phyloP scores from a whole-genome alignment of 1,140 invertebrate species.

The Drosophila aff. region DNA sequence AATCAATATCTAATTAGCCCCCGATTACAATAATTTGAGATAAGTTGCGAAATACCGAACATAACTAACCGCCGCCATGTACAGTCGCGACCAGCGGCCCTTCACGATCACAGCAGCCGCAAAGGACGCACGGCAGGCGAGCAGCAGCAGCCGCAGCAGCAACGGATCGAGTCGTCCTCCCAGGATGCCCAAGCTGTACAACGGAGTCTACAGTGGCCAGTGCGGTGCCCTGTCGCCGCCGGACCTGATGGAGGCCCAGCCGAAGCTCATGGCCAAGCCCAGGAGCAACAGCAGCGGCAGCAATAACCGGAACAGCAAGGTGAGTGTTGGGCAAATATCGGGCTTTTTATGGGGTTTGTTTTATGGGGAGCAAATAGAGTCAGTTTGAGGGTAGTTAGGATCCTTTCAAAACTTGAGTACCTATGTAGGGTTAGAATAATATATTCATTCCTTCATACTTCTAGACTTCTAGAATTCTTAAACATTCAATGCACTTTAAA shows the following conservation, averaged over 20 bases:
- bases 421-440: neutral
- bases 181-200: slow-evolving; percentile 77
- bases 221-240: slow-evolving; percentile 53
- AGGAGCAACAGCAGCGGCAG: slow-evolving; percentile 58
- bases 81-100: slow-evolving; percentile 65
- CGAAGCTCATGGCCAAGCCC: slow-evolving; percentile 57
- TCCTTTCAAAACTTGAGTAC: neutral
- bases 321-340: slow-evolving; percentile 22
- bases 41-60: slow-evolving; percentile 40
- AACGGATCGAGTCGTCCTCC: neutral
- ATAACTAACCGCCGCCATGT: slow-evolving; percentile 13
- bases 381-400: neutral
- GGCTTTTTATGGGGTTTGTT: neutral
- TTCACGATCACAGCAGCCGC: slow-evolving; percentile 68
- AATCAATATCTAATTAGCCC: slow-evolving; percentile 79
- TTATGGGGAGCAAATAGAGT: slow-evolving; percentile 2
- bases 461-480: neutral
- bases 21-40: slow-evolving; percentile 63
- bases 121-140: slow-evolving; percentile 15
- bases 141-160: slow-evolving; percentile 13
- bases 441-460: neutral
- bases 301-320: slow-evolving; percentile 63
- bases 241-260: slow-evolving; percentile 75
- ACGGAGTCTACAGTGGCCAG: slow-evolving; percentile 66
- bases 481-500: neutral